Percentiles rank a stretch among this genome's conserved stretches.
These are phyloP conservation scores for Pelodytes ibericus DNA, from an alignment of 2,797 vertebrate species.

Conservation along the genomic window DNA sequence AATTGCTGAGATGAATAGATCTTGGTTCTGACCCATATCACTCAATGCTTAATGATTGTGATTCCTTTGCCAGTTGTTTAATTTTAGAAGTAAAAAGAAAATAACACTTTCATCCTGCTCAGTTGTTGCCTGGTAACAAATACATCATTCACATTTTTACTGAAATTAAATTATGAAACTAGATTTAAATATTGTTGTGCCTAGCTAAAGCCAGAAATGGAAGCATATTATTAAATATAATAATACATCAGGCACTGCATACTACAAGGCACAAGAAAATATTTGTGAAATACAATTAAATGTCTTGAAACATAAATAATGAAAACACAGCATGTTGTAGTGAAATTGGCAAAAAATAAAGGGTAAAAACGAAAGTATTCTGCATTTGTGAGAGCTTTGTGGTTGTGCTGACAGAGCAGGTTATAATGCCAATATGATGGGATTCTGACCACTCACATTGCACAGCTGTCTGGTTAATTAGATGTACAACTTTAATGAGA, in stretches of 20 bases:
- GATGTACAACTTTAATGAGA: no score
- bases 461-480: no score
- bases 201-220: slow-evolving; percentile 2
- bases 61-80: slow-evolving; percentile 30
- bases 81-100: slow-evolving; percentile 21
- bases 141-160: slow-evolving; percentile 38
- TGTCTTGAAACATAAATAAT: slow-evolving; percentile 9
- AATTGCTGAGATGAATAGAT: slow-evolving; percentile 19
- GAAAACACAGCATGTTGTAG: background rate
- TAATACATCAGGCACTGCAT: background rate
- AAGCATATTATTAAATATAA: slow-evolving; percentile 18
- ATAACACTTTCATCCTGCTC: slow-evolving; percentile 22
- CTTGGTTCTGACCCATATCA: slow-evolving; percentile 26
- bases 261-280: background rate
- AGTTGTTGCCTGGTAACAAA: slow-evolving; percentile 48
- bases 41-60: slow-evolving; percentile 36
- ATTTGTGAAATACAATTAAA: slow-evolving; percentile 14
- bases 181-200: slow-evolving; percentile 12
- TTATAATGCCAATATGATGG: background rate
- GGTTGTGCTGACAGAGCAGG: background rate
- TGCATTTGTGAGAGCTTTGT: background rate
- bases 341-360: no score
- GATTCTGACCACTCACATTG: slow-evolving; percentile 1
- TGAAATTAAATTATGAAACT: slow-evolving; percentile 27
- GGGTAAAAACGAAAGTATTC: background rate